Evolutionary conservation across 2,888 invertebrate genomes (phyloP).

Genomic region (Eristalinus aeneus): DNA sequence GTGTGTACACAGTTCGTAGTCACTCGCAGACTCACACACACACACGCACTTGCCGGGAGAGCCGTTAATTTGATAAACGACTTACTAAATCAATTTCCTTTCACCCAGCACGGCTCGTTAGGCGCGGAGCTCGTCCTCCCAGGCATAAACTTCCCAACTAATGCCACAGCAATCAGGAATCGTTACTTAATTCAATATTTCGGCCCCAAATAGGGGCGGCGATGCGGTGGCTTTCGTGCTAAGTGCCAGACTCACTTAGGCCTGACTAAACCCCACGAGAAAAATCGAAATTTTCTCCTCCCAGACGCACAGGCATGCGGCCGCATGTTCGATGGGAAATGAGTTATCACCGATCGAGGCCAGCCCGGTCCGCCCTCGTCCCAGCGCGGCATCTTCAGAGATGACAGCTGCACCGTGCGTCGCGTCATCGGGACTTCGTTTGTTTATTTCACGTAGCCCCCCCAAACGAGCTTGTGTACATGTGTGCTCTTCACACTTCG

Average conservation of each 20-base stretch:
- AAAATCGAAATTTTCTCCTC: constrained; percentile 18
- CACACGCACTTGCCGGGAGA: not conserved
- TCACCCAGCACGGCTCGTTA: constrained; percentile 27
- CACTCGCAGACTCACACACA: not conserved
- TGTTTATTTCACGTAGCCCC: not conserved
- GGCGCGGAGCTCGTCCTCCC: not conserved
- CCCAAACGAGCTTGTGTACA: not conserved
- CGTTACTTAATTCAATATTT: constrained; percentile 53
- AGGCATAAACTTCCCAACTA: not conserved
- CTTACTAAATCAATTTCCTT: constrained; percentile 40
- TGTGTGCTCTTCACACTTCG: not conserved
- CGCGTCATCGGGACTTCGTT: not conserved
- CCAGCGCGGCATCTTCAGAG: not conserved
- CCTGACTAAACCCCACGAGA: constrained; percentile 12
- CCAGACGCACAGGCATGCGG: not conserved
- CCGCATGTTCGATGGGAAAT: not conserved
- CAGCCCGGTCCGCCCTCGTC: not conserved
- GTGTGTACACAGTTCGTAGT: not conserved
- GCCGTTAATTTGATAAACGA: constrained; percentile 49
- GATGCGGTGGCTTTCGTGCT: not conserved
- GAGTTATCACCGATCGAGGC: not conserved
- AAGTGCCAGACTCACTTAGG: constrained; percentile 49
- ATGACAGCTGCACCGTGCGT: not conserved
- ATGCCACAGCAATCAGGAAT: constrained; percentile 4
- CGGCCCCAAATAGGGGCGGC: not conserved